Evolutionary conservation across 2,888 invertebrate genomes (phyloP), one percentile per base, ranked within the genome.

Genomic region (Agrotis segetum): DNA sequence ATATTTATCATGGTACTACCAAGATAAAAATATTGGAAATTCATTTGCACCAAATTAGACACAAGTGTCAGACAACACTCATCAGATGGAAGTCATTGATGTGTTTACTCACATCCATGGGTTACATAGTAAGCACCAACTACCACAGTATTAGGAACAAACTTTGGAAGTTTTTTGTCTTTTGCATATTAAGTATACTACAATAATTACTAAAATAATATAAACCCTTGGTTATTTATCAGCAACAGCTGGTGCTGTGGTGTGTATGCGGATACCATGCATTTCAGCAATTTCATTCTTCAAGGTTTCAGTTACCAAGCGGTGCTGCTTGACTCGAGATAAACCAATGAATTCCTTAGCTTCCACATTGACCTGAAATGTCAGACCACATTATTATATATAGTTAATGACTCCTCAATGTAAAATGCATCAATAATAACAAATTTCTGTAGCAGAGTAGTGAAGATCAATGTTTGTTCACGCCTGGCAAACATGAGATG

Each of bases 221-320:
- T 44, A 53, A 66, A 19, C 17, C n/a, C 56, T 63, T 50, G 9
- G 50, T 64, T 71, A 81, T 87, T 82, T 88, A 50, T 86, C 78
- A 11, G 83, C 71, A 16, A 84, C 67, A 3, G 90, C 79, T 17
- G 97, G 94, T 29, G 96, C 93, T 71, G 96, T 96, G 0, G 98
- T 98, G 82, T 97, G 97, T 85, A 98, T 98, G 79, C 98, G 96
- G 66, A 98, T 95, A 13, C 98, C 98, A 90, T 98, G 98, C 97
- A 98, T 98, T 87, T 97, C 97, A 85, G 97, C 97, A 77, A 98
- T 98, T 93, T 98, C 97, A 83, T 97, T 97, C 88, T 97, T 97
- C 53, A 98, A 95, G 7, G 97, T 97, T 79, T 98, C 97, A 53
- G 97, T 98, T 9, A 98, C 97, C 46, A 98, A 90, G 81, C 97